These are phyloP conservation scores for Scaptodrosophila latifasciaeformis DNA, from an alignment of 2,888 invertebrate genomes.

Conservation along the genomic window DNA sequence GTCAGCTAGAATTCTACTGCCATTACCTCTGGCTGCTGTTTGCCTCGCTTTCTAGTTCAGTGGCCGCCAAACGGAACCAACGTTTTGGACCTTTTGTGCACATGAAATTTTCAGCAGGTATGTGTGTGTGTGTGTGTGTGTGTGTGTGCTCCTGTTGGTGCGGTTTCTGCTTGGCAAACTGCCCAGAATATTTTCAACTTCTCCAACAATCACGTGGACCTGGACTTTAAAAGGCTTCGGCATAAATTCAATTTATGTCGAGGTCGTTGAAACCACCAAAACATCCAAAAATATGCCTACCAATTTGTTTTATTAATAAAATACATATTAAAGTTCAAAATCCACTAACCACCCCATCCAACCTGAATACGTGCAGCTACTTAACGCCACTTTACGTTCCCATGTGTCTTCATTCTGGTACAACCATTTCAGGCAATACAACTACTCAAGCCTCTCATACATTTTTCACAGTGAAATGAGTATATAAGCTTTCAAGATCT, in stretches of 20 bases:
- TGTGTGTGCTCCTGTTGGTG: no score
- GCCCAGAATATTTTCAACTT: slow-evolving; percentile 35
- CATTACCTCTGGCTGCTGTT: neutral
- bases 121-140: slow-evolving; percentile 44
- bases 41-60: neutral
- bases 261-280: neutral
- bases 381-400: slow-evolving; percentile 10
- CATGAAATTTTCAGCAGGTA: slow-evolving; percentile 42
- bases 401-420: slow-evolving; percentile 2
- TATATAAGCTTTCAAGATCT: no score
- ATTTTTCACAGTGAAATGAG: no score
- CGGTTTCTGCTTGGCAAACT: slow-evolving; percentile 40
- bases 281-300: slow-evolving; percentile 25
- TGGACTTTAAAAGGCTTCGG: no score
- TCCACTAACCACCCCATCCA: slow-evolving; percentile 25
- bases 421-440: no score
- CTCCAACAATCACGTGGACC: neutral
- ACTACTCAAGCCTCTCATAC: no score
- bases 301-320: slow-evolving; percentile 52
- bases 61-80: no score
- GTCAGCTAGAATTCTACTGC: no score
- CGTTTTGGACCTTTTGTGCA: no score
- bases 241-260: slow-evolving; percentile 43
- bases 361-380: slow-evolving; percentile 8
- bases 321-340: slow-evolving; percentile 52